phyloP scores from a whole-genome alignment of 1,140 invertebrate species.

The Luehdorfia chinensis region DNA sequence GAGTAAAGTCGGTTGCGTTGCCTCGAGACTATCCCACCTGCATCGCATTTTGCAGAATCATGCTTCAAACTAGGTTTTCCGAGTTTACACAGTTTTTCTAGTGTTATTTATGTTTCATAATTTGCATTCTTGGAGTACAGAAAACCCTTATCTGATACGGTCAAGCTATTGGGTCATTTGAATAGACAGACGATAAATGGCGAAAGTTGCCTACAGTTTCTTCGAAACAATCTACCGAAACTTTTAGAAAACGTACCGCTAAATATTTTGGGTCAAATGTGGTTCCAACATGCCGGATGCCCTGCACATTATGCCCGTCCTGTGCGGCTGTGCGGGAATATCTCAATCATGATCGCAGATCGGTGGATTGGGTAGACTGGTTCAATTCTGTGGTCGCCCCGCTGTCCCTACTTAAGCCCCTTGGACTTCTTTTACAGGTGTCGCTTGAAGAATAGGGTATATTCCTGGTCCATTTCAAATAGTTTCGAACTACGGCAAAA shows the following conservation, averaged over 20 bases:
- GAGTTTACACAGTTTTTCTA: too few species aligned
- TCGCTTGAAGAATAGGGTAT: constrained; percentile 5
- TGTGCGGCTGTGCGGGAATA: neutral
- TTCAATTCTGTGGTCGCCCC: constrained; percentile 14
- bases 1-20: too few species aligned
- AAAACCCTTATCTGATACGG: too few species aligned
- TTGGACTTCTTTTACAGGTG: constrained; percentile 15
- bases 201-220: constrained; percentile 40
- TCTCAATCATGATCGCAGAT: neutral
- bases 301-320: constrained; percentile 6
- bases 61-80: too few species aligned
- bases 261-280: constrained; percentile 28
- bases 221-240: constrained; percentile 26
- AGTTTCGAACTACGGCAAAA: too few species aligned
- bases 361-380: constrained; percentile 11
- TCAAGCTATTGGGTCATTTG: too few species aligned
- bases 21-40: too few species aligned
- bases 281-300: constrained; percentile 37
- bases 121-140: too few species aligned
- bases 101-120: too few species aligned
- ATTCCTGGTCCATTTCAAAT: too few species aligned
- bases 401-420: constrained; percentile 7
- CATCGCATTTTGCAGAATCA: too few species aligned
- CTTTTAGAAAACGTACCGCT: constrained; percentile 28
- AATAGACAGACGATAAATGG: too few species aligned